Conservation (phyloP, 2,888 invertebrate species). For the Vesta saturnalis region DNA sequence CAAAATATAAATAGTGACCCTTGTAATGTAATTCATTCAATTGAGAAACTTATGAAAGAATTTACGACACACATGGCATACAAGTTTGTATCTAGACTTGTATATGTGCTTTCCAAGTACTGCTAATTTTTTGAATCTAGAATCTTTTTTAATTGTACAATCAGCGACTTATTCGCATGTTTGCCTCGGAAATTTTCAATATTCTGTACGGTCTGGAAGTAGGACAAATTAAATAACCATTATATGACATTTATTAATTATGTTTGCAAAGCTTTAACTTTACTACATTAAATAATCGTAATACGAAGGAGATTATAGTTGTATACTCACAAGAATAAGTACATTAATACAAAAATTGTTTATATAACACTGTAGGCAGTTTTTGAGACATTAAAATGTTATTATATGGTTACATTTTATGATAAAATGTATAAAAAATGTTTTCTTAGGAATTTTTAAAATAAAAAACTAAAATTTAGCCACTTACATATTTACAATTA, state of each 20-base stretch:
- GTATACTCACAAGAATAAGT: slow-evolving; percentile 12
- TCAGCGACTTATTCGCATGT: too few relatives aligned
- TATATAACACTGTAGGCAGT: slow-evolving; percentile 26
- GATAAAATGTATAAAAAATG: neutral
- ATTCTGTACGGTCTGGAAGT: too few relatives aligned
- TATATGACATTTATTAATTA: slow-evolving; percentile 27
- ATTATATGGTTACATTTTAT: neutral
- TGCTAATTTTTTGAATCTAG: too few relatives aligned
- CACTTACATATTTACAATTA: slow-evolving; percentile 7
- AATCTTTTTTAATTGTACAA: too few relatives aligned
- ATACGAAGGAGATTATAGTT: slow-evolving; percentile 27
- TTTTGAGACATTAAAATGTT: slow-evolving; percentile 12
- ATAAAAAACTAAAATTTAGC: neutral
- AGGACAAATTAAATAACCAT: too few relatives aligned
- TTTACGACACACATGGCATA: too few relatives aligned
- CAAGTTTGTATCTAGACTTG: too few relatives aligned
- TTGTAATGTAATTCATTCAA: too few relatives aligned
- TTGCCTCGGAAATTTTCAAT: too few relatives aligned
- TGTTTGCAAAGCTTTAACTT: slow-evolving; percentile 27
- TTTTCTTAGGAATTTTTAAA: neutral
- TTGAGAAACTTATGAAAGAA: too few relatives aligned
- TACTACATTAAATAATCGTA: slow-evolving; percentile 25
- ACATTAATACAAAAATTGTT: slow-evolving; percentile 18
- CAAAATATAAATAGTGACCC: too few relatives aligned
- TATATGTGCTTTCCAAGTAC: too few relatives aligned